phyloP scores from a whole-genome alignment of 2,113 vertebrate species.

The Labrus mixtus region DNA sequence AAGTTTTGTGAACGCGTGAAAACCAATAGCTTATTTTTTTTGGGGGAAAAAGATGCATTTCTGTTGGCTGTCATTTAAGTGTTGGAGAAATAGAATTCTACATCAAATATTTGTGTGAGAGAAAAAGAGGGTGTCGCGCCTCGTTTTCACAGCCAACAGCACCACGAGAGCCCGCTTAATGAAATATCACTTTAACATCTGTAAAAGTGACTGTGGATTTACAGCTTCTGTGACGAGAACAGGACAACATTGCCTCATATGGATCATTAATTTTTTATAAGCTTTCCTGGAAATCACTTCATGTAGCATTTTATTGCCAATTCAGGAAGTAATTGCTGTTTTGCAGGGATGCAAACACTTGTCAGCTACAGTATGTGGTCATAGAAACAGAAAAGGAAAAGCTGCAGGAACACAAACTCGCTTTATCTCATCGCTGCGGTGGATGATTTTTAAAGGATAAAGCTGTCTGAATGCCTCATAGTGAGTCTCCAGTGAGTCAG shows the following conservation, averaged over 20 bases:
- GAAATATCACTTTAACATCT: slow-evolving; percentile 46
- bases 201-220: slow-evolving; percentile 49
- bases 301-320: slow-evolving; percentile 61
- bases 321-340: slow-evolving; percentile 40
- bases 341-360: slow-evolving; percentile 44
- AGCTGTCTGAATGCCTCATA: neutral
- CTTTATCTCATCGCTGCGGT: slow-evolving; percentile 20
- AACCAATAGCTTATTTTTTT: too few relatives aligned
- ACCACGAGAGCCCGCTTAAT: slow-evolving; percentile 21
- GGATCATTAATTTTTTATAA: slow-evolving; percentile 71
- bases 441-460: slow-evolving; percentile 4
- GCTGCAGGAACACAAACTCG: slow-evolving; percentile 14
- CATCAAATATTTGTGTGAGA: neutral
- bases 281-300: slow-evolving; percentile 65
- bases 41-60: neutral
- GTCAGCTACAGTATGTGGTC: slow-evolving; percentile 22
- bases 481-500: neutral
- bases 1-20: too few relatives aligned
- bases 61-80: slow-evolving; percentile 12
- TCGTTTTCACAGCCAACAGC: slow-evolving; percentile 35
- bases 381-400: slow-evolving; percentile 29
- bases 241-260: slow-evolving; percentile 56
- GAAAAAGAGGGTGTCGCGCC: slow-evolving; percentile 28
- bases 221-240: slow-evolving; percentile 58
- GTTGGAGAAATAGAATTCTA: slow-evolving; percentile 24